Conservation (phyloP, 2,797 vertebrate genomes). For the Masticophis lateralis region DNA sequence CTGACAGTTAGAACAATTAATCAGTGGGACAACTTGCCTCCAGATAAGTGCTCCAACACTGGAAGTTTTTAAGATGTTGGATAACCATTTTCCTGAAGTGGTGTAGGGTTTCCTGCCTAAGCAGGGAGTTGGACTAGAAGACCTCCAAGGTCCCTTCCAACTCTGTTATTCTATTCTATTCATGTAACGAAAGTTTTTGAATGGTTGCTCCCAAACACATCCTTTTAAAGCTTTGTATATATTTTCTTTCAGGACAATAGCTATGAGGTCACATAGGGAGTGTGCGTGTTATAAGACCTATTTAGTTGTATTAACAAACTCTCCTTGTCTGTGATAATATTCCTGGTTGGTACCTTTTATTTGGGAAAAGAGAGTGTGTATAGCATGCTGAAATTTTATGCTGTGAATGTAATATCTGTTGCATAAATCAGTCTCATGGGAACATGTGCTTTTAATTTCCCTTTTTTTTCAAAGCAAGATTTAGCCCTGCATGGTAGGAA, state of each 20-base stretch:
- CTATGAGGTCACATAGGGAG: neutral
- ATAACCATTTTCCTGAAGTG: too few species aligned
- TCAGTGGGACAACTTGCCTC: too few species aligned
- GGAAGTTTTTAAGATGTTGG: too few species aligned
- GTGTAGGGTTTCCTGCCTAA: too few species aligned
- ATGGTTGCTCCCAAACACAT: neutral
- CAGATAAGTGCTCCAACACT: too few species aligned
- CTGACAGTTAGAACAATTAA: too few species aligned
- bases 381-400: neutral
- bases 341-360: neutral
- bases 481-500: neutral
- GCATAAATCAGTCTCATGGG: neutral
- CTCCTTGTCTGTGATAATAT: neutral
- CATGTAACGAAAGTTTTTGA: neutral
- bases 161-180: too few species aligned
- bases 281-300: neutral
- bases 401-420: neutral
- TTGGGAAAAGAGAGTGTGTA: neutral
- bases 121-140: too few species aligned
- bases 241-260: constrained; percentile 1
- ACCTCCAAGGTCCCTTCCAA: too few species aligned
- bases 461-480: neutral
- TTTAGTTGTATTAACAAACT: constrained; percentile 1
- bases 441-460: neutral
- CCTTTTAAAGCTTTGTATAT: neutral